phyloP scores from a whole-genome alignment of 2,113 vertebrate species.

The Lycaon pictus region DNA sequence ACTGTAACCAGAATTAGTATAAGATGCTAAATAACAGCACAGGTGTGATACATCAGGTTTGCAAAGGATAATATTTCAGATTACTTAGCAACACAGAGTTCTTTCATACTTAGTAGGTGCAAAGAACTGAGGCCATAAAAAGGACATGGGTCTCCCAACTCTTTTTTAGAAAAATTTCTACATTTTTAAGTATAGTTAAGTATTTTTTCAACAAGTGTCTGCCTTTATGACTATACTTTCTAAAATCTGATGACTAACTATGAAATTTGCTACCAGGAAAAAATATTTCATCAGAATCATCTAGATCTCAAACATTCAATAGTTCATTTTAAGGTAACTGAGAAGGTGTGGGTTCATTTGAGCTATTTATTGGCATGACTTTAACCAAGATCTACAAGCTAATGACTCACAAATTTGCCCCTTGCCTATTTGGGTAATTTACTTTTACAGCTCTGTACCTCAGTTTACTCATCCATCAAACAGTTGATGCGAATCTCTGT shows the following conservation, averaged over 20 bases:
- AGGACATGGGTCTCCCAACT: neutral
- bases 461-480: neutral
- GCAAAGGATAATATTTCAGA: neutral
- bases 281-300: neutral
- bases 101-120: neutral
- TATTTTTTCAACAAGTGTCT: neutral
- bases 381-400: neutral
- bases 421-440: neutral
- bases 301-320: constrained; percentile 46
- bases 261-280: neutral
- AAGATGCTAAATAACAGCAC: neutral
- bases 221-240: neutral
- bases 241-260: neutral
- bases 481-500: neutral
- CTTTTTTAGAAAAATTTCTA: neutral
- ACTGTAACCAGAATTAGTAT: neutral
- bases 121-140: neutral
- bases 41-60: neutral
- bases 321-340: neutral
- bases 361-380: neutral
- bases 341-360: neutral
- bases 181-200: neutral
- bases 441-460: neutral
- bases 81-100: neutral
- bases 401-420: neutral